Base-by-base conservation (phyloP, 2,113 vertebrate species). In the Cebidichthys violaceus region DNA sequence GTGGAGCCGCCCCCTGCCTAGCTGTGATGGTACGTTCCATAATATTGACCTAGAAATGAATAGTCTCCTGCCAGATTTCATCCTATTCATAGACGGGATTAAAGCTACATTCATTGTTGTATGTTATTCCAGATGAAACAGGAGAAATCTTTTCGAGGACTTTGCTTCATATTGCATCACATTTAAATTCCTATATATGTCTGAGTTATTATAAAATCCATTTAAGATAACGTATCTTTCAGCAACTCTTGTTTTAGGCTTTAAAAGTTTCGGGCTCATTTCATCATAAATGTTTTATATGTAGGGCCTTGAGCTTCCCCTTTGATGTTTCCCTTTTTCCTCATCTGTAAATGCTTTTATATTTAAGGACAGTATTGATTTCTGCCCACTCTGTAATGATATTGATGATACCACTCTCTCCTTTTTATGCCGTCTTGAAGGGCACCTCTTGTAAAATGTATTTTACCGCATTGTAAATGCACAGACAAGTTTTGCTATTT, bases 1-100 rank as follows among this genome's bases (percentile, higher is more conserved):
- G 92, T 99, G 98, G 98, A 99, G 98, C 86, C 96, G 96, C 1
- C 96, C 97, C 0, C 97, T 99, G 79, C 98, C 98, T 72, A 98
- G 97, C 94, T 99, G 98, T 0, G 98, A 99, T 94, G 98, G 98
- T 99, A 94, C 70, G 85, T 37, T 79, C 77, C 79, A 27, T 50
- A 66, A 55, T 76, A 68, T 71, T 90, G 85, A 89, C 87, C 89
- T 75, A 88, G 83, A 91, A 93, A 88, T 57, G 43, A 77, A 61
- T 10, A 54, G 70, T 37, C 41, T 41, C 62, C 75, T 79, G 86
- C 80, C 79, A 87, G 71, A 75, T 83, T 79, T 75, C 35, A 31
- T 50, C 62, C 37, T 66, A 11, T 81, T 80, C 75, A 71, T 77
- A 67, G 87, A 81, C 68, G 70, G 79, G 83, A 88, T 84, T 90